phyloP scores from a whole-genome alignment of 2,113 vertebrate genomes.

The Otocyon megalotis region DNA sequence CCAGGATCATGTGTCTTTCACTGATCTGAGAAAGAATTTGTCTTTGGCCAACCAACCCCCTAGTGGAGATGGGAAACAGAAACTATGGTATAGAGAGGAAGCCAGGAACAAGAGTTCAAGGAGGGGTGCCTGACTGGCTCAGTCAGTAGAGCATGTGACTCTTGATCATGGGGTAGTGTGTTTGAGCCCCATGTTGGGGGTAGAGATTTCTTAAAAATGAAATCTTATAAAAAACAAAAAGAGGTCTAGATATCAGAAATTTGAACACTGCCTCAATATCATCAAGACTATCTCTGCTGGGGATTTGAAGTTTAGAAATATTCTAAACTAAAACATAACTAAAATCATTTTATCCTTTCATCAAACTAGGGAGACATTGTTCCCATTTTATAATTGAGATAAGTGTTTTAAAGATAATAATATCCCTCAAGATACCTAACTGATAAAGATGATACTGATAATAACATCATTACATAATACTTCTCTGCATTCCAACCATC shows the following conservation, averaged over 20 bases:
- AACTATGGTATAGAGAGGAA: not conserved
- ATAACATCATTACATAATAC: not conserved
- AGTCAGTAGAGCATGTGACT: no score
- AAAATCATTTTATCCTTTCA: not conserved
- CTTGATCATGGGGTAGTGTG: no score
- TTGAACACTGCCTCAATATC: no score
- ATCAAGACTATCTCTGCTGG: no score
- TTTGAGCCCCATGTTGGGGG: no score
- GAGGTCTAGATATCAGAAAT: not conserved
- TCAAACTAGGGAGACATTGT: not conserved
- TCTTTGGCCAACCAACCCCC: not conserved
- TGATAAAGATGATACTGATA: not conserved
- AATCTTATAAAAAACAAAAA: no score
- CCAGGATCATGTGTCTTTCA: not conserved
- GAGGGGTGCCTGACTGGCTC: not conserved
- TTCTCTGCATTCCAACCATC: not conserved
- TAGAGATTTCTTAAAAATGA: no score
- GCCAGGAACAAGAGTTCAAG: not conserved
- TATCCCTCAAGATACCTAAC: not conserved
- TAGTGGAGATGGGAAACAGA: not conserved
- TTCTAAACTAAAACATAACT: not conserved
- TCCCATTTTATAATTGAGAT: not conserved
- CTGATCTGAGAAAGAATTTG: not conserved
- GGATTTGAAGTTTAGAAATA: not conserved
- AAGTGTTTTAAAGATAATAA: not conserved